phyloP scores from a whole-genome alignment of 2,797 vertebrate species.

The Xenentodon cancila region DNA sequence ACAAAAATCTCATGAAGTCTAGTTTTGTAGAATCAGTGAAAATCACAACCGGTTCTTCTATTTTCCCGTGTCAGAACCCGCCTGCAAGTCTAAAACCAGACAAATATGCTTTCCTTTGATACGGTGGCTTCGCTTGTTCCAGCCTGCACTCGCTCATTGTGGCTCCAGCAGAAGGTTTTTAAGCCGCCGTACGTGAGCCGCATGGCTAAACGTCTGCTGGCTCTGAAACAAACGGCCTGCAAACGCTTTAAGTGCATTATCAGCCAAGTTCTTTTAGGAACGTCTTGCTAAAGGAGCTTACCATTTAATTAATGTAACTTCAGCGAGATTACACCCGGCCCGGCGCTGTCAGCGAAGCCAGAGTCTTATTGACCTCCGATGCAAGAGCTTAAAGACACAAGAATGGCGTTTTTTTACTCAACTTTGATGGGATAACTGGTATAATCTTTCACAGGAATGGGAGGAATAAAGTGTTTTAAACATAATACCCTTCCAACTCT shows the following conservation, averaged over 20 bases:
- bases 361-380: conserved; percentile 96
- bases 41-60: background rate
- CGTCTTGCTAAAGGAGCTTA: conserved; percentile 99
- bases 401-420: conserved; percentile 96
- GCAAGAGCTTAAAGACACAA: conserved; percentile 96
- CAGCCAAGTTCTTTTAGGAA: conserved; percentile 96
- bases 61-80: background rate
- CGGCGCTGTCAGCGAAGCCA: conserved; percentile 93
- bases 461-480: conserved; percentile 91
- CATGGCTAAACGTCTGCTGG: conserved; percentile 85
- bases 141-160: conserved; percentile 78
- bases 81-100: conserved; percentile 27
- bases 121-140: conserved; percentile 70
- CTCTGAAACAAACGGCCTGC: conserved; percentile 93
- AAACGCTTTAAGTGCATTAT: conserved; percentile 97
- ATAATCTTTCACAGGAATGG: conserved; percentile 96
- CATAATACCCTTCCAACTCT: conserved; percentile 90
- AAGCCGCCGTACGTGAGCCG: conserved; percentile 93
- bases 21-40: no score
- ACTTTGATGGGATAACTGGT: conserved; percentile 99
- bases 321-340: conserved; percentile 95
- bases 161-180: conserved; percentile 90
- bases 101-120: conserved; percentile 75
- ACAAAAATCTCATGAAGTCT: no score
- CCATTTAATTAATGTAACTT: conserved; percentile 99